Base-by-base conservation (phyloP, 2,888 invertebrate genomes). In the Cyclophora albipunctata region DNA sequence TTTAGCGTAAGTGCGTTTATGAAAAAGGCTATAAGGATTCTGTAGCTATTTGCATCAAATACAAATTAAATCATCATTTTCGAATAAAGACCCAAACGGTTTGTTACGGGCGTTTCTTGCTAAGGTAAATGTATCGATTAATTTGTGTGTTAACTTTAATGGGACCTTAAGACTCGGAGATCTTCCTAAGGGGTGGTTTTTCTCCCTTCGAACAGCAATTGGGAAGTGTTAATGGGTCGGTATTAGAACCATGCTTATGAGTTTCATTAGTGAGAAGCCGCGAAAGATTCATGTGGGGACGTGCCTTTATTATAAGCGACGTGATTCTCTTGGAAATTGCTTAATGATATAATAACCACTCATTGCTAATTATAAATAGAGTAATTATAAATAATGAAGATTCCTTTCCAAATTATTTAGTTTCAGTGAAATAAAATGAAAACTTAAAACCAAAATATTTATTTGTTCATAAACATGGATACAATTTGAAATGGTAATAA, bases 231-330 rank as follows among this genome's bases (percentile, higher is more conserved):
- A 86, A 85, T 85, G 75, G 76, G 64, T 65, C 56, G 66, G 75
- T 79, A 78, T 82, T 83, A 84, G 75, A 78, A 64, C 77, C 80
- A 79, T 83, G 78, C 79, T 84, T 82, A 85, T 84, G 81, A 85
- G 75, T 82, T 81, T 83, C 81, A 85, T 84, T 84, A 86, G 76
- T 69, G 74, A 71, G 72, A 73, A 81, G 78, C 82, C 78, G 72
- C 79, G 69, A 81, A 78, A 79, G 81, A 84, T 84, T 81, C 81
- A 79, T 81, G 78, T 81, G 73, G 77, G 76, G 65, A 86, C 84
- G 84, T 84, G 84, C 77, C 72, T 76, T 82, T 81, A 81, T 84
- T 83, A 84, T 69, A 75, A 72, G 72, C 64, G 73, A 84, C 84
- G 83, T 84, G 84, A 79, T 75, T 78, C 73, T 79, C 78, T 81